phyloP scores from a whole-genome alignment of 1,140 invertebrate species.

The Bombus balteatus region DNA sequence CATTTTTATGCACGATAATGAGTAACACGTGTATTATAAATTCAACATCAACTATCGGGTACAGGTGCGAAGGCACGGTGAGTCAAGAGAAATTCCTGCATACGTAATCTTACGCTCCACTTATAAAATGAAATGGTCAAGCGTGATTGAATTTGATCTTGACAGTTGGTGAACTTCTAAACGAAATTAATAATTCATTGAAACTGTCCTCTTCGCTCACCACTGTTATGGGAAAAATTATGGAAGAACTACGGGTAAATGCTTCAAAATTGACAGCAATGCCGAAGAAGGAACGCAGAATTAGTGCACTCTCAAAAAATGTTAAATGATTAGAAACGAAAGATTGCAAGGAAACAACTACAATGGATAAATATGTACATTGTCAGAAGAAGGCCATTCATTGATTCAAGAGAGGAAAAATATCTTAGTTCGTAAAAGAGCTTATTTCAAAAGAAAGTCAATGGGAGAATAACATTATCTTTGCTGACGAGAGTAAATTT shows the following conservation, averaged over 20 bases:
- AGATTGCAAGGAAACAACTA: too few relatives aligned
- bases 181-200: slow-evolving; percentile 45
- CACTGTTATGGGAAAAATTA: too few relatives aligned
- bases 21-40: slow-evolving; percentile 15
- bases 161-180: slow-evolving; percentile 26
- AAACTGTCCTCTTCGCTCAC: not conserved
- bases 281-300: not conserved
- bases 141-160: slow-evolving; percentile 73
- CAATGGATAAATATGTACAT: too few relatives aligned
- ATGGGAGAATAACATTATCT: not conserved
- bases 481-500: not conserved
- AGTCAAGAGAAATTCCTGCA: slow-evolving; percentile 77
- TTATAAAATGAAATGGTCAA: slow-evolving; percentile 66
- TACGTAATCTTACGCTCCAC: slow-evolving; percentile 71
- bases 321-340: not conserved
- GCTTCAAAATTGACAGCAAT: not conserved
- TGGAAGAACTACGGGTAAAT: too few relatives aligned
- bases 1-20: slow-evolving; percentile 15
- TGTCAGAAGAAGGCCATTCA: not conserved
- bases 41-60: slow-evolving; percentile 61
- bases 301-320: not conserved
- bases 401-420: not conserved
- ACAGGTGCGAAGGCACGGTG: slow-evolving; percentile 32
- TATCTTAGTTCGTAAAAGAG: not conserved
- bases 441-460: not conserved